Percentiles rank a stretch among this genome's conserved stretches.
Evolutionary conservation across 2,797 vertebrate genomes (phyloP).

Genomic region (Telmatherina bonti): DNA sequence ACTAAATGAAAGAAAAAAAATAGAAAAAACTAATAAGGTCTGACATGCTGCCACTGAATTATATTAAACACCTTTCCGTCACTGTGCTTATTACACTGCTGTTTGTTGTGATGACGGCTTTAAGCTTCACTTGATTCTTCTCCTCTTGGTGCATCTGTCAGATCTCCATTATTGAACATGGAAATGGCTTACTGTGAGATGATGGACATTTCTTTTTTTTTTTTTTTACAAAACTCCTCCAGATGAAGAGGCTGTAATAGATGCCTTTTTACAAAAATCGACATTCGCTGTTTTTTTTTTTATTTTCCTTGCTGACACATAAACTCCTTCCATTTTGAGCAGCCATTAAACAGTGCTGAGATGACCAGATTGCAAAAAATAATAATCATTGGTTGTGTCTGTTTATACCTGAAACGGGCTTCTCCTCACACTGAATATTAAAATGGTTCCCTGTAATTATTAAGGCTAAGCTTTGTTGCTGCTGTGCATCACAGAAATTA

Average conservation of each 20-base stretch:
- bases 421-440: constrained; percentile 23
- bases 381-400: constrained; percentile 17
- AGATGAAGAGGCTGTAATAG: constrained; percentile 16
- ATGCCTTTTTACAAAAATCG: constrained; percentile 23
- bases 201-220: constrained; percentile 22
- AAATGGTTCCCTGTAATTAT: constrained; percentile 29
- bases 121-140: constrained; percentile 39
- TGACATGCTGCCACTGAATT: constrained; percentile 6
- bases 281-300: constrained; percentile 24
- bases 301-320: not conserved
- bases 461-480: constrained; percentile 23
- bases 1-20: no score
- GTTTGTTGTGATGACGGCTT: constrained; percentile 36
- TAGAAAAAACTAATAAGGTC: no score
- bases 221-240: constrained; percentile 21
- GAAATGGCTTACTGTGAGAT: constrained; percentile 28
- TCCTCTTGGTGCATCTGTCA: constrained; percentile 25
- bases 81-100: constrained; percentile 6
- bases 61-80: constrained; percentile 9
- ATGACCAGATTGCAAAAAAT: not conserved
- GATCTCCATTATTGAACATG: constrained; percentile 36
- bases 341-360: no score
- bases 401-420: constrained; percentile 21
- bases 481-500: constrained; percentile 14
- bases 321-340: not conserved